Conservation (phyloP, 2,113 vertebrate genomes). For the Hippocampus abdominalis region DNA sequence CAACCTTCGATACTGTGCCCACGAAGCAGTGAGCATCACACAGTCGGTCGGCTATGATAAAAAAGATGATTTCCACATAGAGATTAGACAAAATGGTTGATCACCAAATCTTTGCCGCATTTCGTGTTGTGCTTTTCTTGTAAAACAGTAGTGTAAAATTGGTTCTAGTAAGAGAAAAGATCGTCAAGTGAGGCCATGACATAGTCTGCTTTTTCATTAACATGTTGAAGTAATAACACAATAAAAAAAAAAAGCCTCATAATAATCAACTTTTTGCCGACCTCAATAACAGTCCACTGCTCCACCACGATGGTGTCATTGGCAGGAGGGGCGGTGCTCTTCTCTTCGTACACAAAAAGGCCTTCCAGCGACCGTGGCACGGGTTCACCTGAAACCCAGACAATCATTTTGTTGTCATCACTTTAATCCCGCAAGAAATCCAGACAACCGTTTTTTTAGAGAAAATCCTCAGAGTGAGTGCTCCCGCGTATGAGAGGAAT, state of each 20-base stretch:
- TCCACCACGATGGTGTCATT: conserved; percentile 97
- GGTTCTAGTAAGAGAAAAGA: neutral
- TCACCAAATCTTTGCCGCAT: too few relatives aligned
- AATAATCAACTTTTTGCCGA: conserved; percentile 49
- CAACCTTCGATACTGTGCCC: neutral
- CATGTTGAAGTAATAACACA: neutral
- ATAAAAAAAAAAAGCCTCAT: neutral
- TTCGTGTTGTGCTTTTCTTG: too few relatives aligned
- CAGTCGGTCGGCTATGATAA: too few relatives aligned
- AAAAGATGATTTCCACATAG: too few relatives aligned
- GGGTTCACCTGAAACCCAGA: conserved; percentile 77
- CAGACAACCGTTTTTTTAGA: conserved; percentile 14
- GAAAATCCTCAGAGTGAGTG: conserved; percentile 7
- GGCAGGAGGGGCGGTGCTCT: conserved; percentile 71
- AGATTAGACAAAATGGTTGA: too few relatives aligned
- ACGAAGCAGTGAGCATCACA: too few relatives aligned
- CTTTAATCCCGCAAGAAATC: neutral
- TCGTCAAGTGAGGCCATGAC: neutral
- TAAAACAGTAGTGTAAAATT: neutral
- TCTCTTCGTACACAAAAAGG: conserved; percentile 93
- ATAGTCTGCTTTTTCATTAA: neutral
- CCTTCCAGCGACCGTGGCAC: conserved; percentile 88
- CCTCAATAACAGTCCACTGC: conserved; percentile 97
- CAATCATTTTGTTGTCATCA: neutral
- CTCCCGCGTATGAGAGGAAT: conserved; percentile 30